Base-by-base conservation (phyloP, 2,888 invertebrate species). In the Rhamnusium bicolor region DNA sequence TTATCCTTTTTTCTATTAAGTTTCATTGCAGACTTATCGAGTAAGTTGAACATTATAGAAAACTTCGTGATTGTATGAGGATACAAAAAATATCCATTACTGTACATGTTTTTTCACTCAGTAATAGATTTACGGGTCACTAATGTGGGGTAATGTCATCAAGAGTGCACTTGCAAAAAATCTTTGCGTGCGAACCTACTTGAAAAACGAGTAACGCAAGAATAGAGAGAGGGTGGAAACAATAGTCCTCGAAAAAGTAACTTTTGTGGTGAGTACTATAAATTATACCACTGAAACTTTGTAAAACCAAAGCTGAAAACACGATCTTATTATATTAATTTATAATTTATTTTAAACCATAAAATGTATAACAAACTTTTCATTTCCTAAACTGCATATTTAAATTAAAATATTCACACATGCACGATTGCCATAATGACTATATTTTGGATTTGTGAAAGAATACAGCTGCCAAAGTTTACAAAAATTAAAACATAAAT, bases 71-170 rank as follows among this genome's bases (percentile, higher is more conserved):
- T 56, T 27, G 67, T 56, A 24, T 46, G 46, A 40, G 54, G 56
- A 56, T 46, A 32, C 53, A 56, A 32, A 54, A 56, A 58, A 40
- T 69, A 61, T 66, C 61, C 60, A 61, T 69, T 69, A 69, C 19
- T 54, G 53, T 61, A 69, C 69, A 69, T 56, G 69, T 69, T 69
- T 69, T 69, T 69, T 69, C 69, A 69, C 69, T 69, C 61, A 47
- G 61, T 69, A 62, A 61, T 69, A 61, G 69, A 69, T 69, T 69
- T 61, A 62, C 69, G 62, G 69, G 53, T 69, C 69, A 69, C 69
- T 69, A 69, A 69, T 69, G 61, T 69, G 69, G 69, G 61, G 40
- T 69, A 69, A 61, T 61, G 69, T 24, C 69, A 61, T 56, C n/a
- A 46, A 46, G 67, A 67, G 67, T 67, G 67, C 61, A 69, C 61